A percentile compares a stretch with the other conserved stretches of the same genome.
These are phyloP conservation scores for Ameiurus melas DNA, from an alignment of 2,113 vertebrate genomes.

Conservation along the genomic window DNA sequence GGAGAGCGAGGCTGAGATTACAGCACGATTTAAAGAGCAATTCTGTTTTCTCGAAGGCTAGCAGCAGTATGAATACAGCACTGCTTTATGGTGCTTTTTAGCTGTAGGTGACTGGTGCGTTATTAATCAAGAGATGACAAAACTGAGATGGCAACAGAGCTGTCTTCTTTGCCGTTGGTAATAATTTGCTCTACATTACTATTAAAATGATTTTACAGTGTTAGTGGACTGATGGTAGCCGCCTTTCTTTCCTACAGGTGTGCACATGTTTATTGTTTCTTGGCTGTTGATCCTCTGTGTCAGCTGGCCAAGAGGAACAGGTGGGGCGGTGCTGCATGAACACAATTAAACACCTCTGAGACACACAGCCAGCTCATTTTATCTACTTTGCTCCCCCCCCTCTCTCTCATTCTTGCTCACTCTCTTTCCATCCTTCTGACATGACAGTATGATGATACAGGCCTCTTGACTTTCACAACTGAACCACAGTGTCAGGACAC, in stretches of 20 bases:
- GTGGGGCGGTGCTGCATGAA: constrained; percentile 70
- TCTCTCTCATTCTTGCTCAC: constrained; percentile 28
- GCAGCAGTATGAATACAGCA: neutral
- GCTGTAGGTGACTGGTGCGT: constrained; percentile 38
- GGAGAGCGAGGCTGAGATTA: constrained; percentile 46
- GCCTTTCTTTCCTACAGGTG: constrained; percentile 36
- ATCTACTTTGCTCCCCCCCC: neutral
- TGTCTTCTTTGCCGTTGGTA: neutral
- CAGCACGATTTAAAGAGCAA: constrained; percentile 39
- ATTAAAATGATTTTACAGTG: neutral
- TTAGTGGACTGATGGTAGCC: neutral
- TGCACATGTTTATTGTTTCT: constrained; percentile 50
- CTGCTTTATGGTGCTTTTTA: constrained; percentile 31
- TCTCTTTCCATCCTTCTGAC: constrained; percentile 28
- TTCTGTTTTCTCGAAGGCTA: constrained; percentile 45
- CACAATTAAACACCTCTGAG: constrained; percentile 74
- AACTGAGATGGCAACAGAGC: neutral
- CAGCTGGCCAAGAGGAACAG: constrained; percentile 65
- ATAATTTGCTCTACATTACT: neutral
- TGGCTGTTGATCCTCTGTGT: constrained; percentile 62
- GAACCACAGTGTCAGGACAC: constrained; percentile 48
- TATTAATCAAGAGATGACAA: constrained; percentile 26
- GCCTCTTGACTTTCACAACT: constrained; percentile 46
- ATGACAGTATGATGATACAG: constrained; percentile 35
- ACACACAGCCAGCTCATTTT: constrained; percentile 62